These are phyloP conservation scores for Tiaroga cobitis DNA, from an alignment of 2,797 vertebrate genomes.

Conservation along the genomic window DNA sequence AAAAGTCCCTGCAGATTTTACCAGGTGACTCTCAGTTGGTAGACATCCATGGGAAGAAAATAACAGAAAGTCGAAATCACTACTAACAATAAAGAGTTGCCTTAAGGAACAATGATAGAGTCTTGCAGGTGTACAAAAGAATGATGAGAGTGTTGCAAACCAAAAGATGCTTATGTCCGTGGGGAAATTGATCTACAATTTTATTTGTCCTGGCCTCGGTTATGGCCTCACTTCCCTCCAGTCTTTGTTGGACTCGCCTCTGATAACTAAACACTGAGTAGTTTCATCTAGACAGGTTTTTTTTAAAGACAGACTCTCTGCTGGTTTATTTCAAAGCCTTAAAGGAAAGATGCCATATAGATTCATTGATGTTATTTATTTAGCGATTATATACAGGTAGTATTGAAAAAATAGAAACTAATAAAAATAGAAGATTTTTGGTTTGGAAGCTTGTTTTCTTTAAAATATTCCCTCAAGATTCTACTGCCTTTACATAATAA, in stretches of 20 bases:
- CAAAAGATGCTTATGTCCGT: conserved; percentile 13
- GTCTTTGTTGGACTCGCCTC: conserved; percentile 1
- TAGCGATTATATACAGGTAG: background rate
- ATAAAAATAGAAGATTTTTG: background rate
- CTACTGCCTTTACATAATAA: too few species aligned
- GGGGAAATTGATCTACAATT: background rate
- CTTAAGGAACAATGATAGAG: background rate
- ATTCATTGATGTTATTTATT: background rate
- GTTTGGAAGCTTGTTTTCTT: background rate
- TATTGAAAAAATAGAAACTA: background rate
- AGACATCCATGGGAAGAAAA: conserved; percentile 1
- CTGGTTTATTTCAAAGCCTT: conserved; percentile 5
- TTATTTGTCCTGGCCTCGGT: conserved; percentile 8
- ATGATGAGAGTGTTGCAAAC: background rate
- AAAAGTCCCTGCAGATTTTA: background rate
- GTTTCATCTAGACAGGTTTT: background rate
- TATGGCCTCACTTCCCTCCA: background rate
- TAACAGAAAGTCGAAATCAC: background rate
- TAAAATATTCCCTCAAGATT: background rate
- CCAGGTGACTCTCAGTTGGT: background rate
- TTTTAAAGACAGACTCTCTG: background rate
- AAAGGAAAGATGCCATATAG: background rate
- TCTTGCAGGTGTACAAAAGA: conserved; percentile 5
- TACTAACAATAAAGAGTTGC: background rate
- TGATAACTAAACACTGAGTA: conserved; percentile 1